phyloP scores from a whole-genome alignment of 2,888 invertebrate species.

The Blastobasis lacticolella region DNA sequence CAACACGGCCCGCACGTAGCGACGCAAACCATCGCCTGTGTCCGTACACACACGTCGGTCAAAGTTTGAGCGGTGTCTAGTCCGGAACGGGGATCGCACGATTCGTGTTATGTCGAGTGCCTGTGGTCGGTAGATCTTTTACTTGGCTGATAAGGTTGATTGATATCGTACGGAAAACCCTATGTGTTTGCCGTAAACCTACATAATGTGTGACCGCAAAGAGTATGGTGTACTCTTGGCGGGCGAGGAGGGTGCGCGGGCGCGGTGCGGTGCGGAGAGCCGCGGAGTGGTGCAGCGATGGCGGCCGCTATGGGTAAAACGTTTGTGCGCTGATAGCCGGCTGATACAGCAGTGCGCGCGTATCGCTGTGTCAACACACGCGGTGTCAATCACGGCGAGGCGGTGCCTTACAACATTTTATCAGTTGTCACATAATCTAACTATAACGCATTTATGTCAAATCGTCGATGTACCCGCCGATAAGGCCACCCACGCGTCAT shows the following conservation, averaged over 20 bases:
- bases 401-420: constrained; percentile 69
- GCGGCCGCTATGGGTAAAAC: constrained; percentile 34
- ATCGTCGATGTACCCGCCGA: constrained; percentile 62
- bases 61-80: no score
- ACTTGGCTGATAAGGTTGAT: no score
- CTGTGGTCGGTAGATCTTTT: no score
- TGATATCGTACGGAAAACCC: no score
- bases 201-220: no score
- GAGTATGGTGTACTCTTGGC: no score
- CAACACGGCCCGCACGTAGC: not conserved
- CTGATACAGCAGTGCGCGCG: constrained; percentile 55
- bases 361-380: constrained; percentile 62
- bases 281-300: not conserved
- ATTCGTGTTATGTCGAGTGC: no score
- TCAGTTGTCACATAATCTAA: constrained; percentile 69
- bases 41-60: no score
- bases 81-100: no score
- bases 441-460: constrained; percentile 71
- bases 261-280: not conserved
- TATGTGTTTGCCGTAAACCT: no score
- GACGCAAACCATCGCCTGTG: no score
- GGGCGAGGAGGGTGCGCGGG: no score
- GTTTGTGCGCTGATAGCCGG: constrained; percentile 53
- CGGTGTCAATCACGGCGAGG: constrained; percentile 66
- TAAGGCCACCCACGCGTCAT: constrained; percentile 67